Evolutionary conservation across 1,140 invertebrate genomes (phyloP).

Genomic region (Bombus balteatus): DNA sequence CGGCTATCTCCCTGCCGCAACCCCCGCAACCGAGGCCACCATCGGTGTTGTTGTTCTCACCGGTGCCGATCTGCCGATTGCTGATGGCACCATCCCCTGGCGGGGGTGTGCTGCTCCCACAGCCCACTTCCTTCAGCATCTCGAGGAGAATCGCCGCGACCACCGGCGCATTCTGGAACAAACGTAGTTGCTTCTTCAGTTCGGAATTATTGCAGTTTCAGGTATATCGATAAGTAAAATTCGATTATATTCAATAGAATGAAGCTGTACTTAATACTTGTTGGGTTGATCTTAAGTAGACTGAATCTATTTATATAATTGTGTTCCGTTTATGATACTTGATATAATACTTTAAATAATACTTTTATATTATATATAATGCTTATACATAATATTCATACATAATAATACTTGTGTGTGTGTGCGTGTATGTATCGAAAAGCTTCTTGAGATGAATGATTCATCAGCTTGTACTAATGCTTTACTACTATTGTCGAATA

Average conservation of each 20-base stretch:
- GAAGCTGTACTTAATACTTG: not conserved
- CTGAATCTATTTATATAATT: not conserved
- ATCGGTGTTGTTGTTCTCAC: conserved; percentile 67
- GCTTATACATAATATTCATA: no score
- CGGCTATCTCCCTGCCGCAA: conserved; percentile 79
- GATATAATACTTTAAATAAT: no score
- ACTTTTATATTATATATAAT: no score
- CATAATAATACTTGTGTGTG: no score
- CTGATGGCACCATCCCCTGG: conserved; percentile 68
- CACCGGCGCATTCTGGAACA: conserved; percentile 58
- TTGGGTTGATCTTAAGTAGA: not conserved
- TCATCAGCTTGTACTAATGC: no score
- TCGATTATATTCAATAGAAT: not conserved
- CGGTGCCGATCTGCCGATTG: conserved; percentile 59
- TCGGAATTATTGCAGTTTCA: not conserved
- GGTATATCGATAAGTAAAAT: not conserved
- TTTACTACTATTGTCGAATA: no score
- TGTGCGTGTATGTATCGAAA: no score
- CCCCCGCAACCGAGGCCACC: conserved; percentile 76
- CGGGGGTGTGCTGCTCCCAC: conserved; percentile 77
- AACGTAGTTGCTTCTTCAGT: not conserved
- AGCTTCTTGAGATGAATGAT: no score
- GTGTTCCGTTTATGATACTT: no score
- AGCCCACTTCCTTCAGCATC: conserved; percentile 82
- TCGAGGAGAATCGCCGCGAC: conserved; percentile 43